These are phyloP conservation scores for Asbolus verrucosus DNA, from an alignment of 1,140 invertebrate genomes.

Conservation along the genomic window DNA sequence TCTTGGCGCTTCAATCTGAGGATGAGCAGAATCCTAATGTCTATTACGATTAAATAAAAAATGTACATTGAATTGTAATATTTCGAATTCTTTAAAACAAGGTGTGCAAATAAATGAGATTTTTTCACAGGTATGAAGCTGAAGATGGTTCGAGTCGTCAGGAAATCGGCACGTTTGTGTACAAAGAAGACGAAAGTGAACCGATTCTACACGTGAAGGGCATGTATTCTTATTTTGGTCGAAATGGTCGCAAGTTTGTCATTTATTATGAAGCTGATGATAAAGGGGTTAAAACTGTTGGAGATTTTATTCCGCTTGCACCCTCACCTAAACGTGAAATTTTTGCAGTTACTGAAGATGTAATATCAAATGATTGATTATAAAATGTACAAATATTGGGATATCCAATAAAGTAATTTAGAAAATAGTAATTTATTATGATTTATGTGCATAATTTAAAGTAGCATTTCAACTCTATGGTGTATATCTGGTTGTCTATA, in stretches of 20 bases:
- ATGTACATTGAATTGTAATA: too few species aligned
- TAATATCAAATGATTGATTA: too few species aligned
- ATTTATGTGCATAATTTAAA: too few species aligned
- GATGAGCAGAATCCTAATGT: constrained; percentile 19
- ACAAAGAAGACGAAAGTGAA: neutral
- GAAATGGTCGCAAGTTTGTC: constrained; percentile 5
- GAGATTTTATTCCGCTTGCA: neutral
- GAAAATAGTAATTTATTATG: too few species aligned
- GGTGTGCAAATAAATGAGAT: neutral
- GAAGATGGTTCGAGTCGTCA: constrained; percentile 9
- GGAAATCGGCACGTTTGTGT: neutral
- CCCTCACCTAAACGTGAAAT: too few species aligned
- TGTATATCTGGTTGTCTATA: too few species aligned
- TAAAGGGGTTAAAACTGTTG: neutral
- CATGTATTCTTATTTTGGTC: neutral
- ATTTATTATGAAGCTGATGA: constrained; percentile 2
- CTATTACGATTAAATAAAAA: too few species aligned
- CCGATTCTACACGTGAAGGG: constrained; percentile 8
- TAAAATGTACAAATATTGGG: too few species aligned
- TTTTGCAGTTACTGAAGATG: too few species aligned
- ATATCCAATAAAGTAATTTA: too few species aligned
- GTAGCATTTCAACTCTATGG: too few species aligned
- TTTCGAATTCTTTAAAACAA: constrained; percentile 13
- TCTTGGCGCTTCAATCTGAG: neutral
- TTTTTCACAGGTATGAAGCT: constrained; percentile 8